Evolutionary conservation across 1,140 invertebrate species (phyloP).

Genomic region (Chlorops oryzae): DNA sequence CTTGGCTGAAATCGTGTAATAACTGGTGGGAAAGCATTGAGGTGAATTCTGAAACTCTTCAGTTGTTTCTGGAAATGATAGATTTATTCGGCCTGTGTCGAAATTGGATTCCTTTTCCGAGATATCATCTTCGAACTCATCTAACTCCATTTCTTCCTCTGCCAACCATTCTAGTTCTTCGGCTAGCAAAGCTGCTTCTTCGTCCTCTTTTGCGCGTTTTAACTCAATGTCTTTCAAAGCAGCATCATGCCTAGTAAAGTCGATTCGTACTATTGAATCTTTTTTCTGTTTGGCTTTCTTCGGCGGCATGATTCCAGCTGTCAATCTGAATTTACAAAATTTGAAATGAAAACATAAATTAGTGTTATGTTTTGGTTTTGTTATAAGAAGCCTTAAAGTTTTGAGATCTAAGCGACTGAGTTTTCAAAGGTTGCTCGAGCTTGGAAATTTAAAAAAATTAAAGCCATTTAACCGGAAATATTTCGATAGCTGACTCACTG

Average conservation of each 20-base stretch:
- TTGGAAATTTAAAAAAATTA: too few species aligned
- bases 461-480: too few species aligned
- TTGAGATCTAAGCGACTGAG: too few species aligned
- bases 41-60: conserved; percentile 26
- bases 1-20: conserved; percentile 66
- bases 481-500: too few species aligned
- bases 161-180: conserved; percentile 19
- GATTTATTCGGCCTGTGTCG: conserved; percentile 31
- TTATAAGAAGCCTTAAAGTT: too few species aligned
- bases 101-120: conserved; percentile 28
- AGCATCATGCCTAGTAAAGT: conserved; percentile 10
- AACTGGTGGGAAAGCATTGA: conserved; percentile 59
- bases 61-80: conserved; percentile 36
- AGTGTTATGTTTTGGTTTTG: too few species aligned
- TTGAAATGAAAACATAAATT: too few species aligned
- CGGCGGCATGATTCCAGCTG: neutral
- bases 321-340: too few species aligned
- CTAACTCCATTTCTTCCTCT: conserved; percentile 9
- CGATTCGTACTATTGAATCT: too few species aligned
- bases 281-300: conserved; percentile 1
- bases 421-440: too few species aligned
- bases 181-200: neutral
- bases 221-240: conserved; percentile 10
- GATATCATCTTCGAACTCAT: conserved; percentile 12
- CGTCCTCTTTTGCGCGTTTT: neutral